Base-by-base conservation (phyloP, 2,888 invertebrate species). In the Plagiodera versicolora region DNA sequence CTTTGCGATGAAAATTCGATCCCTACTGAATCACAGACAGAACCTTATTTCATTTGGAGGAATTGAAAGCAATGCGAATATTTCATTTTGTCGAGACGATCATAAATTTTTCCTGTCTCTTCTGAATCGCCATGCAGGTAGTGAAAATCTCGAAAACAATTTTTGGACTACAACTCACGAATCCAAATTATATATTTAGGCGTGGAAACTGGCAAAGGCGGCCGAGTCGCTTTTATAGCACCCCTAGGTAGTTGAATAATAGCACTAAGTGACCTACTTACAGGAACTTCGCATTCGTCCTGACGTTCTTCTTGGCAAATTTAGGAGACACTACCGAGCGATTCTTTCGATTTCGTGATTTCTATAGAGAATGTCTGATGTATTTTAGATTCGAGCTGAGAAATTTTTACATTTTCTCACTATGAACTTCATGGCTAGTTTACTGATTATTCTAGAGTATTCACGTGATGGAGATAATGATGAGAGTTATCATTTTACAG, bases 181-280 rank as follows among this genome's bases (percentile, higher is more conserved):
- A 56, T 60, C 48, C 56, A 49, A 60, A 60, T 60, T 60, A 60
- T 60, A 56, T 60, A 60, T 60, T 56, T 60, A 60, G 46, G 45
- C 20, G 51, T 16, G 52, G 20, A 39, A 52, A 19, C 35, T 52
- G 39, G 50, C 18, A 52, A 52, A 39, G 39, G 8, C 39, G n/a
- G 39, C 39, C 14, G 39, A 39, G 8, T 52, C 52, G 39, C 35
- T 20, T 52, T 52, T 14, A 52, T 14, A 39, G 39, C 35, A 14
- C 39, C 39, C 52, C 20, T 10, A 52, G 35, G 52, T 39, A 52
- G 39, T 39, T 52, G 52, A 39, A 52, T 52, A 39, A 52, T 39
- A 24, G 39, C 52, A 39, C 14, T 52, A n/a, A 19, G 35, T 20
- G 52, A 52, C 52, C 52, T 52, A 39, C 35, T 24, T 52, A 39